Base-by-base conservation (phyloP, 2,888 invertebrate genomes). In the Eupithecia centaureata region DNA sequence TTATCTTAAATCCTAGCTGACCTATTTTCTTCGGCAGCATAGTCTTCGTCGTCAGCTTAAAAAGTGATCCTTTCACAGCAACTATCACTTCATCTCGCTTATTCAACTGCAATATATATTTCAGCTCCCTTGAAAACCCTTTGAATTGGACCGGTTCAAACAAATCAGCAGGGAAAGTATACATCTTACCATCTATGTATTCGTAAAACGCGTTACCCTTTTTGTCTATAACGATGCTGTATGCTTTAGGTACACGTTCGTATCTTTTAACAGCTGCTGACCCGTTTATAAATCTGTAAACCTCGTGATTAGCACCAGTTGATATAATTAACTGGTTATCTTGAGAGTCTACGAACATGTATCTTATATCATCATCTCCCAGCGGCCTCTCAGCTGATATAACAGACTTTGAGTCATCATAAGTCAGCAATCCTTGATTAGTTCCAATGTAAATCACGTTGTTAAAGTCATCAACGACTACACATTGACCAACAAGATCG, bases 91-190 rank as follows among this genome's bases (percentile, higher is more conserved):
- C 91, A 66, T 92, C 91, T 7, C 86, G 84, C n/a, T 85, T 85
- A 62, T 87, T 91, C 5, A 92, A 56, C 13, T 87, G 83, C 0
- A 93, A 61, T 1, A 91, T 90, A 76, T 91, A 92, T 67, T 91
- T 92, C 32, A 92, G 67, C 65, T 92, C 91, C 71, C 89, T 84
- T 0, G 89, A 88, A 63, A 93, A 90, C 0, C 93, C 93, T 82
- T 92, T 93, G 63, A 89, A 92, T 51, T 91, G 92, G 1, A 93
- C 79, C 0, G 93, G 92, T 65, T 92, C 92, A 63, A 82, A 93
- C 0, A 82, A 81, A 67, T 92, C 92, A 0, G 77, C 59, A 0
- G 92, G 87, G 59, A 89, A 88, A 69, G 92, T 92, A 59, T 93
- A 93, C 63, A 93, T 62, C 76, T 85, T 88, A 0, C 93, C 93